These are phyloP conservation scores for Salmo trutta DNA, from an alignment of 2,797 vertebrate genomes.

Conservation along the genomic window DNA sequence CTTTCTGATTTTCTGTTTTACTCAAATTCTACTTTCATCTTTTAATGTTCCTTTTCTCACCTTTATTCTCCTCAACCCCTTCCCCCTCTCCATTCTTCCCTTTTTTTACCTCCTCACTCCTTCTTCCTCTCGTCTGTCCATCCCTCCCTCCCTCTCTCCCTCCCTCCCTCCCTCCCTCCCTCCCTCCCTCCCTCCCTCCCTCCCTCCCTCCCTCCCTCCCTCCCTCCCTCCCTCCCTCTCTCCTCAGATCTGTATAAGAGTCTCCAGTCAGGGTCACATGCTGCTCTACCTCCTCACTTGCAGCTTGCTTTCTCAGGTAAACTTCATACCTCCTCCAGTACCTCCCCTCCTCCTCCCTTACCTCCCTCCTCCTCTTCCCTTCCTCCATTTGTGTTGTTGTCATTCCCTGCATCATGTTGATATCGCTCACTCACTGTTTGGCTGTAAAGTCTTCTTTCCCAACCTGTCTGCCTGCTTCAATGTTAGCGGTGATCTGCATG, in stretches of 20 bases:
- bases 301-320: constrained; percentile 98
- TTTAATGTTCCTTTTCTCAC: neutral
- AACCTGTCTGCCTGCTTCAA: too few species aligned
- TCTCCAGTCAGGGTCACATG: constrained; percentile 95
- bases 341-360: neutral
- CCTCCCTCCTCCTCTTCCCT: neutral
- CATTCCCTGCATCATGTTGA: constrained; percentile 1
- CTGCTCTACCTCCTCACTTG: constrained; percentile 93
- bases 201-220: constrained; percentile 55
- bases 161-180: constrained; percentile 60
- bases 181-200: constrained; percentile 57
- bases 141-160: constrained; percentile 46
- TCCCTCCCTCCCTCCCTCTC: constrained; percentile 47
- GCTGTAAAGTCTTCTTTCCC: too few species aligned
- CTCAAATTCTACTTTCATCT: neutral
- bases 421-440: neutral
- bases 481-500: constrained; percentile 24
- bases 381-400: constrained; percentile 20
- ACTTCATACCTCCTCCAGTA: constrained; percentile 17
- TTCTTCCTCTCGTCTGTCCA: constrained; percentile 42
- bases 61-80: constrained; percentile 7
- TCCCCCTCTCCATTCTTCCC: neutral
- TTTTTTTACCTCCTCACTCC: constrained; percentile 30
- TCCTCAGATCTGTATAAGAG: constrained; percentile 95
- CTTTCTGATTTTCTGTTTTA: too few species aligned